Conservation (phyloP, 37 sponge, comb jelly and placozoan genomes). For the Ephydatia muelleri region DNA sequence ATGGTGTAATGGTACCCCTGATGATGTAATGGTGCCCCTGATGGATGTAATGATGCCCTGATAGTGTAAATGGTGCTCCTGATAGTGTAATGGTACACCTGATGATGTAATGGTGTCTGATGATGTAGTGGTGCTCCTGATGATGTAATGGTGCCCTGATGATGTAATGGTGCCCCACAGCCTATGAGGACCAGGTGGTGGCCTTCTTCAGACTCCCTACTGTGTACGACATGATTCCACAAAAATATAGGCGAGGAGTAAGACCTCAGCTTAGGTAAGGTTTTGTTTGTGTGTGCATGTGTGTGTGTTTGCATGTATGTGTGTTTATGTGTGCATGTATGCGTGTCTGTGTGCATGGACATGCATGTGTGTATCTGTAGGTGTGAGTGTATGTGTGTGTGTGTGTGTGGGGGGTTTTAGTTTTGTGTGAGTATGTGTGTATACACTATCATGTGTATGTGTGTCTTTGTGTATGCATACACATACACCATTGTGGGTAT, state of each 20-base stretch:
- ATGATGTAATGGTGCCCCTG: slow-evolving; percentile 1
- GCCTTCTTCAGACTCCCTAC: slow-evolving; percentile 76
- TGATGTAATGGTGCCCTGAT: not conserved
- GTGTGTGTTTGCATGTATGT: no score
- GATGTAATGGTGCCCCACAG: slow-evolving; percentile 16
- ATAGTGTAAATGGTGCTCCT: not conserved
- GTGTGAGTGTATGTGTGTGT: no score
- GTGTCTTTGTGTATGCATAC: no score
- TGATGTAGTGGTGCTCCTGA: slow-evolving; percentile 1
- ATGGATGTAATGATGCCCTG: not conserved
- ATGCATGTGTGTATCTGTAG: no score
- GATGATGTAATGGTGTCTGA: not conserved
- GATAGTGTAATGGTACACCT: not conserved
- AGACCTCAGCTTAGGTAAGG: slow-evolving; percentile 42
- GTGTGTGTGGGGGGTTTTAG: no score
- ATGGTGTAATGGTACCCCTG: not conserved
- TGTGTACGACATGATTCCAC: slow-evolving; percentile 36
- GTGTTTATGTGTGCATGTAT: no score
- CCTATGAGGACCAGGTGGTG: slow-evolving; percentile 77
- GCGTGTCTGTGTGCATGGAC: no score
- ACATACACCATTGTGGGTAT: no score
- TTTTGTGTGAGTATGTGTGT: no score
- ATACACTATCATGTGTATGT: no score
- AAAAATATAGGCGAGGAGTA: slow-evolving; percentile 53
- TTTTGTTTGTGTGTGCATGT: no score